Evolutionary conservation across 2,113 vertebrate species (phyloP), one percentile per base, ranked within the genome.

Genomic region (Notarius quadriscutis): DNA sequence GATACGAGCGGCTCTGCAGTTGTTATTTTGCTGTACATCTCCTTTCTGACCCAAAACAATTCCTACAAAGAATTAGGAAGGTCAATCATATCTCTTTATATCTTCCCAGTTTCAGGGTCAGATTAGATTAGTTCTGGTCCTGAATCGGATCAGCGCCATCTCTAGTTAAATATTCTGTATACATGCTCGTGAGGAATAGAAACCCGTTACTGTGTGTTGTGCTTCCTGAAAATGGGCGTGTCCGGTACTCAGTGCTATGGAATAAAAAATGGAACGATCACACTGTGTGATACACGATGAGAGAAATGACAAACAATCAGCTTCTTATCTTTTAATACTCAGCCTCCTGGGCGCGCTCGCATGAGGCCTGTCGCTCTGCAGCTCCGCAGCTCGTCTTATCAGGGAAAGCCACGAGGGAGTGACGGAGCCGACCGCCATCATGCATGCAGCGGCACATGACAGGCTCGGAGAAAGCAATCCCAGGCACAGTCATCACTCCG

Each of bases 241-340:
- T 60, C 53, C 7, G 15, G 79, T 81, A 7, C 18, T 60, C 55
- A 5, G 8, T 34, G 55, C 17, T 34, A 10, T 41, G 22, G 27
- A 25, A 41, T 60, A 60, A 41, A 41, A 81, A 81, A 22, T 4
- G 18, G 30, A 60, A 22, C 1, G 79, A 81, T 60, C 30, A 20
- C 9, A 11, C 10, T 1, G 57, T 41, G 57, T 81, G 79, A 50
- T 51, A 79, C 30, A 65, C n/a, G 60, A 34, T 22, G 25, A 69
- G 60, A 53, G 25, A 58, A 71, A 86, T 81, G 41, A 86, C 55
- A 69, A 67, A 86, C 51, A 86, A 81, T 34, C 57, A 55, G 63
- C 58, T 50, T 53, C 57, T 67, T 78, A 86, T 79, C 84, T 53
- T 86, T 71, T 81, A 67, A 81, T 81, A 71, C 55, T 86, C 75